Conservation (phyloP, 1,140 invertebrate genomes). For the Diachasma alloeum region DNA sequence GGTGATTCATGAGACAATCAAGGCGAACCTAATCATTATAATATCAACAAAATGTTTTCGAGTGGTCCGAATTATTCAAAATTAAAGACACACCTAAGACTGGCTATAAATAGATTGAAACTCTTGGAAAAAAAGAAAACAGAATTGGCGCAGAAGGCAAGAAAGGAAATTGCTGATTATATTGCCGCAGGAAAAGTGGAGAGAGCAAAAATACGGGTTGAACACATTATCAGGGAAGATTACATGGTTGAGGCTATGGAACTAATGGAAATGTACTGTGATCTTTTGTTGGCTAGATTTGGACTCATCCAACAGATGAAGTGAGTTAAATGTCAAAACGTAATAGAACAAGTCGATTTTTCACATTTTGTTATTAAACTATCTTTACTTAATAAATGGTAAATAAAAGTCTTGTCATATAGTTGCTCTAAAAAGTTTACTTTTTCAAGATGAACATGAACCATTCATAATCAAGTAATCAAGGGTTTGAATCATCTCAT, state of each 20-base stretch:
- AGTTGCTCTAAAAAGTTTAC: no score
- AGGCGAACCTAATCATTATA: no score
- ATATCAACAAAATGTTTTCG: constrained; percentile 76
- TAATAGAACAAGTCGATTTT: no score
- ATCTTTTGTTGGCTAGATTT: constrained; percentile 95
- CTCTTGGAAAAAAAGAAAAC: constrained; percentile 98
- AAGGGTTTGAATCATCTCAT: no score
- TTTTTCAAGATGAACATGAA: no score
- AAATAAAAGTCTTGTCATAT: no score
- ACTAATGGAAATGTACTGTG: constrained; percentile 99
- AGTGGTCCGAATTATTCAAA: constrained; percentile 91
- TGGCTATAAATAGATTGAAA: constrained; percentile 93
- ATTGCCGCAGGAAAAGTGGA: constrained; percentile 90
- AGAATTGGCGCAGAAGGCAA: constrained; percentile 92
- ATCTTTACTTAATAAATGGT: no score
- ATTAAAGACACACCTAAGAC: constrained; percentile 93
- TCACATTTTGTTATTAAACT: no score
- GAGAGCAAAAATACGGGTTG: constrained; percentile 94
- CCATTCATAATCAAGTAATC: no score
- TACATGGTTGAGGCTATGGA: constrained; percentile 99
- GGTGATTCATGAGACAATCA: no score
- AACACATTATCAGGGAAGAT: constrained; percentile 98
- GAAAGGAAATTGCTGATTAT: constrained; percentile 98
- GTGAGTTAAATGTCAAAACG: constrained; percentile 59
- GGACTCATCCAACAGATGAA: constrained; percentile 98